Percentiles rank a stretch among this genome's conserved stretches.
Conservation (phyloP, 2,797 vertebrate species). For the Oreochromis mossambicus region DNA sequence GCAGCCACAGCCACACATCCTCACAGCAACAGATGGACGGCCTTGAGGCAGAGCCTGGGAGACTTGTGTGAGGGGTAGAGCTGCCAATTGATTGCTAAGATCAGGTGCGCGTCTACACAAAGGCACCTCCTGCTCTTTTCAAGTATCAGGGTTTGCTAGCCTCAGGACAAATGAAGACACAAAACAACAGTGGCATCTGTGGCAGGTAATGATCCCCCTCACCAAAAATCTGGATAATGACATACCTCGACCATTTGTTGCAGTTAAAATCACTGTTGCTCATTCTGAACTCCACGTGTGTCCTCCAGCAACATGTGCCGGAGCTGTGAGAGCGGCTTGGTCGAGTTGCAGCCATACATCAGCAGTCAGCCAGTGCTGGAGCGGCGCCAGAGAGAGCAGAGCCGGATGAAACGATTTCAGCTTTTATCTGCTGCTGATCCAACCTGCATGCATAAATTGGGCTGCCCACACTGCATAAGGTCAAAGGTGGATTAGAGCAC, state of each 20-base stretch:
- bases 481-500: conserved; percentile 31
- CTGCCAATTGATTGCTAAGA: conserved; percentile 66
- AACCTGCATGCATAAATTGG: conserved; percentile 44
- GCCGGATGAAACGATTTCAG: conserved; percentile 40
- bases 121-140: conserved; percentile 75
- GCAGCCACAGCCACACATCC: conserved; percentile 34
- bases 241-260: conserved; percentile 70
- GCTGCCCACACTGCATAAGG: background rate
- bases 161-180: conserved; percentile 62
- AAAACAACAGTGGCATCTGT: conserved; percentile 72
- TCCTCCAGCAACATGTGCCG: conserved; percentile 65
- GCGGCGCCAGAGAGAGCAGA: conserved; percentile 21
- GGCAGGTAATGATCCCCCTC: conserved; percentile 71
- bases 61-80: conserved; percentile 36
- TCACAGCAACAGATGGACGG: conserved; percentile 71
- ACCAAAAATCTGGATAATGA: conserved; percentile 66
- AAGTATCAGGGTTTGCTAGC: conserved; percentile 49
- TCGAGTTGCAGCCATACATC: conserved; percentile 38
- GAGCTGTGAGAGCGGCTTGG: conserved; percentile 27
- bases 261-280: conserved; percentile 74
- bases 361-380: conserved; percentile 39
- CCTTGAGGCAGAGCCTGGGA: conserved; percentile 66
- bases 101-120: conserved; percentile 73
- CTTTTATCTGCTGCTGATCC: conserved; percentile 55
- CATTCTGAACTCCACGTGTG: conserved; percentile 39